Percentiles rank a stretch among this genome's conserved stretches.
Conservation (phyloP, 2,113 vertebrate genomes). For the Chaenocephalus aceratus region DNA sequence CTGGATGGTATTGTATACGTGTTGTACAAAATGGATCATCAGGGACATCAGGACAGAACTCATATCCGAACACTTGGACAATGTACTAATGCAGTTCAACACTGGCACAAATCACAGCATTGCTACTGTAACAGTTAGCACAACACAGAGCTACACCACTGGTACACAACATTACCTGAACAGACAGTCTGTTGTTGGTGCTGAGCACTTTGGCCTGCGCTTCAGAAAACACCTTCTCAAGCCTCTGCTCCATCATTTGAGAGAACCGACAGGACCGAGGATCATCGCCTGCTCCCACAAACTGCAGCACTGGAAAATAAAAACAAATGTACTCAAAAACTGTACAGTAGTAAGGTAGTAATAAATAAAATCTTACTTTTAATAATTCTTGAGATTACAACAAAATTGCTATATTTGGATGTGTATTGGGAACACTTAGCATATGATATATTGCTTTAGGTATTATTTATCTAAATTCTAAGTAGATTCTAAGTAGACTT, state of each 20-base stretch:
- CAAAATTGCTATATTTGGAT: neutral
- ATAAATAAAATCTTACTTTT: too few relatives aligned
- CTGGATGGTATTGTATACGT: neutral
- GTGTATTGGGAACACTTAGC: neutral
- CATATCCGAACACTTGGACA: neutral
- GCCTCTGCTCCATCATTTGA: slow-evolving; percentile 94
- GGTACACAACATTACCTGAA: slow-evolving; percentile 87
- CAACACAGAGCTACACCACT: neutral
- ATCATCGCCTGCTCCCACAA: slow-evolving; percentile 91
- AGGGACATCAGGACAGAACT: neutral
- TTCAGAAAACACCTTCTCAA: slow-evolving; percentile 94
- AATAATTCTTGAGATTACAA: too few relatives aligned
- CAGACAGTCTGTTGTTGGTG: slow-evolving; percentile 87
- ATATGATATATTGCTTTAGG: neutral
- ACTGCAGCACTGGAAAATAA: slow-evolving; percentile 90
- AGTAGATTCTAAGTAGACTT: slow-evolving; percentile 2
- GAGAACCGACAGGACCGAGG: slow-evolving; percentile 93
- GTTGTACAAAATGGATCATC: neutral
- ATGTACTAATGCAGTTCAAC: neutral
- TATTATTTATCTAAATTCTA: slow-evolving; percentile 2
- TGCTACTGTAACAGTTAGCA: neutral
- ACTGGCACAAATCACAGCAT: neutral
- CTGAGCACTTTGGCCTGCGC: slow-evolving; percentile 90
- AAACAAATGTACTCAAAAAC: slow-evolving; percentile 30
- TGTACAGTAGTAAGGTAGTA: too few relatives aligned